These are phyloP conservation scores for Egretta garzetta DNA, from an alignment of 2,113 vertebrate genomes.

Conservation along the genomic window DNA sequence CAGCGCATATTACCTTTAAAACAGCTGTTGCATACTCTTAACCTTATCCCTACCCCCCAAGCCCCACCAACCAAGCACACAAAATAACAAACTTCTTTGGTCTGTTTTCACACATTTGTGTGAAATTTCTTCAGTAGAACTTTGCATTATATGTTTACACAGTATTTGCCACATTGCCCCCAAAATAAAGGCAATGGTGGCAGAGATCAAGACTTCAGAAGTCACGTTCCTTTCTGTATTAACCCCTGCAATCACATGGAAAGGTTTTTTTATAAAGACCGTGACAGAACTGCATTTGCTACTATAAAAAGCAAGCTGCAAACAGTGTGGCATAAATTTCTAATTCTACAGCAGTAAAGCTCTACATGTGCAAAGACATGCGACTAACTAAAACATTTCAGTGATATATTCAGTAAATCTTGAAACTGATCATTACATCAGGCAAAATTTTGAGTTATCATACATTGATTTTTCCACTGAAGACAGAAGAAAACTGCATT, in stretches of 20 bases:
- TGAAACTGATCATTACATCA: not conserved
- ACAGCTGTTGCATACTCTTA: not conserved
- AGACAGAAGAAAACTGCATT: not conserved
- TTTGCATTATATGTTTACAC: not conserved
- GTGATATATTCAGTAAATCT: not conserved
- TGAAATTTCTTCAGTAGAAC: not conserved
- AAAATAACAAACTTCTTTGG: not conserved
- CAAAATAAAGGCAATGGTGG: not conserved
- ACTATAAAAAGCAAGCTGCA: not conserved
- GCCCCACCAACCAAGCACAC: not conserved
- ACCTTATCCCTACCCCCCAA: fast-evolving
- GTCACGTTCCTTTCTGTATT: not conserved
- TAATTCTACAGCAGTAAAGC: not conserved
- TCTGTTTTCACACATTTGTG: not conserved
- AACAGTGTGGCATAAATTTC: not conserved
- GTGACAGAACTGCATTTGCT: not conserved
- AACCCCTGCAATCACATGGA: not conserved
- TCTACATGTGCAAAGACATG: not conserved
- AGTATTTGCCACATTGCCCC: not conserved
- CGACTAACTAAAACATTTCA: not conserved
- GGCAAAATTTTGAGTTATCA: not conserved
- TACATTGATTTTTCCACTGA: not conserved
- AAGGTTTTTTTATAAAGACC: not conserved
- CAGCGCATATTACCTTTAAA: not conserved
- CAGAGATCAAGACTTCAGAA: not conserved